phyloP scores from a whole-genome alignment of 1,140 invertebrate genomes.

The Papilio helenus region DNA sequence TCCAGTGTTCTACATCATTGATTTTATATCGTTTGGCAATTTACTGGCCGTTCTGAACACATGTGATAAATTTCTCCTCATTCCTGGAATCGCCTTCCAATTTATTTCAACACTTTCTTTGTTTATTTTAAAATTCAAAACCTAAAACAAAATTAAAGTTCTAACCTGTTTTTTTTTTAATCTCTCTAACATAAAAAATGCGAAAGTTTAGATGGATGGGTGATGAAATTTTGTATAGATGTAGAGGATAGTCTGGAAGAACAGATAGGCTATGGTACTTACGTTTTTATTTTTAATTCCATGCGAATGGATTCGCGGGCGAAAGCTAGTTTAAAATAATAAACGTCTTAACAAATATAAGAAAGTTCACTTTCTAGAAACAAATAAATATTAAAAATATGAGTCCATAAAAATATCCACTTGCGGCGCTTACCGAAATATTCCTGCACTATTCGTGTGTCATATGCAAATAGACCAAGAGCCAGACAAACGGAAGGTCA shows the following conservation, averaged over 20 bases:
- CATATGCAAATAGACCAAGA: slow-evolving; percentile 52
- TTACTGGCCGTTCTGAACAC: slow-evolving; percentile 19
- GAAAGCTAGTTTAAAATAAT: too few species aligned
- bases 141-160: background rate
- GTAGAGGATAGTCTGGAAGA: too few species aligned
- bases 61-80: background rate
- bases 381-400: background rate
- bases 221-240: too few species aligned
- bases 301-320: too few species aligned
- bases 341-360: background rate
- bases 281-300: too few species aligned
- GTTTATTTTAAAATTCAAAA: background rate
- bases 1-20: background rate
- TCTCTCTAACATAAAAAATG: too few species aligned
- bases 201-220: too few species aligned
- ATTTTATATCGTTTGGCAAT: slow-evolving; percentile 10
- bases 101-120: slow-evolving; percentile 23
- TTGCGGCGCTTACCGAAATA: background rate
- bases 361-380: background rate
- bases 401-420: background rate
- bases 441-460: slow-evolving; percentile 23
- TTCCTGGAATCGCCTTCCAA: slow-evolving; percentile 2
- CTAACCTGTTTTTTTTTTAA: background rate
- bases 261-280: too few species aligned
- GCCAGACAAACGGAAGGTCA: slow-evolving; percentile 61